A percentile compares a stretch with the other conserved stretches of the same genome.
Evolutionary conservation across 1,140 invertebrate genomes (phyloP).

Genomic region (Lutraria rhynchaena): DNA sequence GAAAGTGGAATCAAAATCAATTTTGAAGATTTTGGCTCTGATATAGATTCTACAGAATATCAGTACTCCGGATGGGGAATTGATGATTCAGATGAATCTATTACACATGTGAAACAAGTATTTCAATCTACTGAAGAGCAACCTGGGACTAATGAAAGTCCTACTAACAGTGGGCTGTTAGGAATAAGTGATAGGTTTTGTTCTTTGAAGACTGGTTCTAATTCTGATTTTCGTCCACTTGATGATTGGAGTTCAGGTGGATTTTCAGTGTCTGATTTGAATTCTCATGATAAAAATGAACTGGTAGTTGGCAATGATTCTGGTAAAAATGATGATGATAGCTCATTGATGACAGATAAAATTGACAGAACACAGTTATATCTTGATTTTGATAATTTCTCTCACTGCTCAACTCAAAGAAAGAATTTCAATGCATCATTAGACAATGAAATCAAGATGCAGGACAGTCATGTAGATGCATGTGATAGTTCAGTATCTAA

Average conservation of each 20-base stretch:
- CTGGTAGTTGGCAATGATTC: background rate
- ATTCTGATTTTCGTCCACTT: background rate
- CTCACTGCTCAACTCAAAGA: background rate
- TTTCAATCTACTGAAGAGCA: background rate
- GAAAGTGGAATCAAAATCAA: too few relatives aligned
- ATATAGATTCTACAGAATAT: background rate
- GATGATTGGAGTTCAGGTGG: background rate
- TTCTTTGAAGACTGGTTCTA: background rate
- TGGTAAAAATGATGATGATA: background rate
- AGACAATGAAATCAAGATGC: background rate
- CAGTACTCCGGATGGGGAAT: background rate
- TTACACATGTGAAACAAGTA: slow-evolving; percentile 12
- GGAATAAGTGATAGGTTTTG: background rate
- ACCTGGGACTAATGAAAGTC: background rate
- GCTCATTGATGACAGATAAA: too few relatives aligned
- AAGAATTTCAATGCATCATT: background rate
- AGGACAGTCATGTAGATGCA: background rate
- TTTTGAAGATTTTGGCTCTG: too few relatives aligned
- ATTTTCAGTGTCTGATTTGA: background rate
- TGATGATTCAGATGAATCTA: slow-evolving; percentile 4
- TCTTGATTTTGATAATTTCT: background rate
- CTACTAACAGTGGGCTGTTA: background rate
- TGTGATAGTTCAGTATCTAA: background rate
- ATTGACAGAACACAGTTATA: too few relatives aligned
- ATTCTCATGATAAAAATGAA: background rate